Percentiles rank a stretch among this genome's conserved stretches.
Conservation (phyloP, 1,140 invertebrate species). For the Orchestia grillus region DNA sequence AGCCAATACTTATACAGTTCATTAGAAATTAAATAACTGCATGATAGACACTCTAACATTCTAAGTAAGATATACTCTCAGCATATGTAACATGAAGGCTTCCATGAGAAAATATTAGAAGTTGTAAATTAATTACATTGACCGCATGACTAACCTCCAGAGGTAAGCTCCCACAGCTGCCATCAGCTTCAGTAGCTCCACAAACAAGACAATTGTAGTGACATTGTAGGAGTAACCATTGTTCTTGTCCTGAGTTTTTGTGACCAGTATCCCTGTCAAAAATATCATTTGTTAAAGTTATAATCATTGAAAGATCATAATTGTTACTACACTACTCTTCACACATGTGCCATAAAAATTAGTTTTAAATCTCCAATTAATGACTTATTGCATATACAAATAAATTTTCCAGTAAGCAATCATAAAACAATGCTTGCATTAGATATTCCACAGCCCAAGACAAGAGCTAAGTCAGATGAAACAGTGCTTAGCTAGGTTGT, state of each 20-base stretch:
- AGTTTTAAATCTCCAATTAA: background rate
- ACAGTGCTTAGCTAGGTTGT: too few species aligned
- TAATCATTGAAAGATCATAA: background rate
- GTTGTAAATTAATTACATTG: background rate
- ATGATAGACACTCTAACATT: background rate
- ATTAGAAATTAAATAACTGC: background rate
- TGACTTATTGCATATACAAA: too few species aligned
- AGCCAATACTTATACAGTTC: background rate
- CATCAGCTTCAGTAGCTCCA: constrained; percentile 88
- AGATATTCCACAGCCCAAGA: too few species aligned
- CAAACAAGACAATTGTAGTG: constrained; percentile 87
- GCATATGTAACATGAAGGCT: background rate
- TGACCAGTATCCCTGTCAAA: constrained; percentile 87
- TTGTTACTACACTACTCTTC: background rate
- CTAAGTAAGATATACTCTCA: background rate
- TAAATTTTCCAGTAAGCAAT: too few species aligned
- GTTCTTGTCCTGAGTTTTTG: constrained; percentile 84
- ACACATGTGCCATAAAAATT: background rate
- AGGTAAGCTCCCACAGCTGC: constrained; percentile 79
- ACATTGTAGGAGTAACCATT: constrained; percentile 89
- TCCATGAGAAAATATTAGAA: background rate
- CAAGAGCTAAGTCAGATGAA: too few species aligned
- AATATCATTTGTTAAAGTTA: background rate
- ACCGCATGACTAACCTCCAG: constrained; percentile 70
- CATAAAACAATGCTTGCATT: too few species aligned